phyloP scores from a whole-genome alignment of 2,888 invertebrate species.

The Drosophila atripex region DNA sequence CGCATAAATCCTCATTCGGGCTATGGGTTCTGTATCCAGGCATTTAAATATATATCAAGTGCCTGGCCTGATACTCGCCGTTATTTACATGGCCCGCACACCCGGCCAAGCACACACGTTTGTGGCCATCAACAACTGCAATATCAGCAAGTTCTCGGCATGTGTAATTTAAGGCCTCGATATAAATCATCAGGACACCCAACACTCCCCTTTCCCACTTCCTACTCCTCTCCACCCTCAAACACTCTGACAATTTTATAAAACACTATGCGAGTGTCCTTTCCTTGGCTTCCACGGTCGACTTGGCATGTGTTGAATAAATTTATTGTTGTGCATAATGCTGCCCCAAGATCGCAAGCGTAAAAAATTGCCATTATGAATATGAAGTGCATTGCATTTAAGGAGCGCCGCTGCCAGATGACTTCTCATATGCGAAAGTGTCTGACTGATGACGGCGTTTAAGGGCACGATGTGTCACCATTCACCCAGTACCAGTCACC shows the following conservation, averaged over 20 bases:
- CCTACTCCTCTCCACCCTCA: slow-evolving; percentile 5
- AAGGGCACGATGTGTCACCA: slow-evolving; percentile 38
- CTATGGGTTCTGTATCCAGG: slow-evolving; percentile 26
- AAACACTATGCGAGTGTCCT: slow-evolving; percentile 52
- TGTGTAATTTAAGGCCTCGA: slow-evolving; percentile 64
- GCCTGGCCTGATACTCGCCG: slow-evolving; percentile 38
- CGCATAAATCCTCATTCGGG: slow-evolving; percentile 47
- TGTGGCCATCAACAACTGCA: slow-evolving; percentile 52
- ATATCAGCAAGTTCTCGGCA: slow-evolving; percentile 68
- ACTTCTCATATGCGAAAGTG: slow-evolving; percentile 27
- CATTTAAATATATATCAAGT: slow-evolving; percentile 50
- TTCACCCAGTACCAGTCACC: slow-evolving; percentile 4
- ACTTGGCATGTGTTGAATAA: slow-evolving; percentile 72
- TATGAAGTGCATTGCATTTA: slow-evolving; percentile 72
- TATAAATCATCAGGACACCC: slow-evolving; percentile 68
- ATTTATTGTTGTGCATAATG: slow-evolving; percentile 79
- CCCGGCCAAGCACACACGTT: slow-evolving; percentile 14
- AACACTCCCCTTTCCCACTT: background rate
- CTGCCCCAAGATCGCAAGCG: slow-evolving; percentile 52
- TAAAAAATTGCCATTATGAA: slow-evolving; percentile 72
- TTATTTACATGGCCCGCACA: slow-evolving; percentile 46
- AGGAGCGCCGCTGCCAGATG: slow-evolving; percentile 43
- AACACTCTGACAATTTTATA: slow-evolving; percentile 45
- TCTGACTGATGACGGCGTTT: slow-evolving; percentile 53
- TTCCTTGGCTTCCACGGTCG: slow-evolving; percentile 18